Evolutionary conservation across 1,140 invertebrate genomes (phyloP), one percentile per base, ranked within the genome.

Genomic region (Drosophila rhopaloa): DNA sequence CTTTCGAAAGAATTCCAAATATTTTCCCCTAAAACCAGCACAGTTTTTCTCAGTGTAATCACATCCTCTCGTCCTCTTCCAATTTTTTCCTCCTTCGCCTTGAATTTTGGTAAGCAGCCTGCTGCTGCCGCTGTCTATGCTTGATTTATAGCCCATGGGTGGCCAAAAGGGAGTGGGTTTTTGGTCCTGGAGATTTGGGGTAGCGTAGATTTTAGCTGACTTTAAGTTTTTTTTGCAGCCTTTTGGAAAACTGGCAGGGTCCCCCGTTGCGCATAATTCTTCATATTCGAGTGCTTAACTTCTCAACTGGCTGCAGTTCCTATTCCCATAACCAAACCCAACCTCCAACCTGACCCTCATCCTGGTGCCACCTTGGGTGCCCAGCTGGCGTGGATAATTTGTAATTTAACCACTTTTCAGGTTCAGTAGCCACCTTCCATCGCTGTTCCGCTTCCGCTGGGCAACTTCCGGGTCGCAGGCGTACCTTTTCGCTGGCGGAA

Each of bases 331-430:
- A 8, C 32, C 32, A 24, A 19, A 24, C 54, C 40, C 37, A 53
- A 7, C 1, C 11, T 40, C 40, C 43, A 10, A 3, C 14, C 65
- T 40, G 65, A 40, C 43, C 66, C 51, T 71, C 65, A 70, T 70
- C 65, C 68, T 41, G 65, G 43, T 29, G 50, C n/a, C 48, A 51
- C 51, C 71, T 53, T 51, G 46, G 41, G 74, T 61, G 66, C 83
- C 70, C 83, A 88, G 79, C 76, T 88, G 83, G 80, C 84, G 76
- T 88, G 84, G 81, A 91, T 91, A 91, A 91, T 91, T 91, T 91
- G 90, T 91, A 91, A 91, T 91, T 91, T 91, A 91, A 91, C 86
- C 90, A 91, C 90, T 91, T 91, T 91, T 91, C 79, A 88, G 82
- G 81, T 90, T 91, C 82, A 91, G 90, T 91, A 88, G 85, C 76